phyloP scores from a whole-genome alignment of 2,113 vertebrate genomes.

The Petromus typicus region DNA sequence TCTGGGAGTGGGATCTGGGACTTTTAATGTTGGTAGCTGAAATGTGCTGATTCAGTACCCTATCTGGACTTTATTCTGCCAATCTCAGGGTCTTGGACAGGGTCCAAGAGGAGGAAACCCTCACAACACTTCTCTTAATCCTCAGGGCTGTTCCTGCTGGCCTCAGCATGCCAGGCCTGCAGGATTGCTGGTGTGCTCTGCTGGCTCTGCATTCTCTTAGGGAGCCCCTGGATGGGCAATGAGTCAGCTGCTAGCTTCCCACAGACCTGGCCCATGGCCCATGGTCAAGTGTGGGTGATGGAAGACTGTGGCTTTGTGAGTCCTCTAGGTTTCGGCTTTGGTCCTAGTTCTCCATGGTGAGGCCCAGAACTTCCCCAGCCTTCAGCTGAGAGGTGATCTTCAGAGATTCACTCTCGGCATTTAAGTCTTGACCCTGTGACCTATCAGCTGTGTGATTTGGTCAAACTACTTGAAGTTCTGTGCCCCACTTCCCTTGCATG shows the following conservation, averaged over 20 bases:
- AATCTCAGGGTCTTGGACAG: constrained; percentile 26
- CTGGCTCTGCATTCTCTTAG: neutral
- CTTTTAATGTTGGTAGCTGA: neutral
- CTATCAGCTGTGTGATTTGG: neutral
- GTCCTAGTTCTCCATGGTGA: neutral
- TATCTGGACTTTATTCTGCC: constrained; percentile 23
- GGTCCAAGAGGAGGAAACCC: neutral
- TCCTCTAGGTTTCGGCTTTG: neutral
- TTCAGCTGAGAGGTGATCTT: neutral
- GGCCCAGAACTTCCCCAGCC: neutral
- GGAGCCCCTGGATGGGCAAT: neutral
- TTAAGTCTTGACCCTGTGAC: neutral
- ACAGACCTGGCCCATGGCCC: accelerated
- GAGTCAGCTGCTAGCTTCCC: neutral
- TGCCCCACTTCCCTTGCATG: neutral
- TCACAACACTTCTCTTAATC: neutral
- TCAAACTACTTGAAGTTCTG: neutral
- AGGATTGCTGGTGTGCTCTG: neutral
- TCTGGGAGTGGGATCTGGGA: neutral
- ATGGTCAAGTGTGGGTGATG: neutral
- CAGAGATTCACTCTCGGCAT: neutral
- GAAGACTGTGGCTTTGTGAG: neutral
- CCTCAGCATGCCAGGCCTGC: accelerated
- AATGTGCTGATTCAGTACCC: neutral
- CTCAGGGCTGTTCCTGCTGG: neutral